Evolutionary conservation across 2,888 invertebrate species (phyloP).

Genomic region (Tachina fera): DNA sequence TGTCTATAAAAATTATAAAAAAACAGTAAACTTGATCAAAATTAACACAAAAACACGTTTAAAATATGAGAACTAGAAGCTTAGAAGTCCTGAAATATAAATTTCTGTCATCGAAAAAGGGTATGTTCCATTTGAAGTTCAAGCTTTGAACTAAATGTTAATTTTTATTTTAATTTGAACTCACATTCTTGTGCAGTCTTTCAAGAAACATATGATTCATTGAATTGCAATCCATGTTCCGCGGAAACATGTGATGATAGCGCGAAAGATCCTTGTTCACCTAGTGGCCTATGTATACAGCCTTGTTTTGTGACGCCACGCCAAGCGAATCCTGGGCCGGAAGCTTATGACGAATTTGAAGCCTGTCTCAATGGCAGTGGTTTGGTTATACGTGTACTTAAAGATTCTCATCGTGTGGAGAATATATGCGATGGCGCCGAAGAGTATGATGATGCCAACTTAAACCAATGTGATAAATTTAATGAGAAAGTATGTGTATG

Average conservation of each 20-base stretch:
- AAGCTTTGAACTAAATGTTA: not conserved
- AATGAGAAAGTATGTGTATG: conserved; percentile 59
- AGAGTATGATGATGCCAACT: conserved; percentile 66
- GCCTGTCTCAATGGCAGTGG: conserved; percentile 82
- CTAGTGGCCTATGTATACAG: conserved; percentile 69
- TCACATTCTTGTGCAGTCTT: conserved; percentile 30
- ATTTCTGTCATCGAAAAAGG: conserved; percentile 65
- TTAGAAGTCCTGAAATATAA: conserved; percentile 30
- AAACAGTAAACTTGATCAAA: conserved; percentile 29
- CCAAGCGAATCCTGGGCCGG: conserved; percentile 78
- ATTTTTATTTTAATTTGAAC: not conserved
- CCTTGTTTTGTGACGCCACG: conserved; percentile 76
- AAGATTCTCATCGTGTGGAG: conserved; percentile 80
- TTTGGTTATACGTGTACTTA: conserved; percentile 80
- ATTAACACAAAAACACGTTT: conserved; percentile 24
- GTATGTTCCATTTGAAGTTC: conserved; percentile 74
- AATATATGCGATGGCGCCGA: conserved; percentile 77
- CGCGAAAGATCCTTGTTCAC: conserved; percentile 72
- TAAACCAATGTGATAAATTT: conserved; percentile 70
- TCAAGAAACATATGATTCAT: conserved; percentile 58
- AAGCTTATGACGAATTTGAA: conserved; percentile 82
- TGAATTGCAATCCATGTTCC: conserved; percentile 63
- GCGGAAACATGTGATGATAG: conserved; percentile 58
- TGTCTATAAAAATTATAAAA: conserved; percentile 55
- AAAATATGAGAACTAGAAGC: conserved; percentile 31